A percentile compares a stretch with the other conserved stretches of the same genome.
phyloP scores from a whole-genome alignment of 2,113 vertebrate species.

The Poecile atricapillus region DNA sequence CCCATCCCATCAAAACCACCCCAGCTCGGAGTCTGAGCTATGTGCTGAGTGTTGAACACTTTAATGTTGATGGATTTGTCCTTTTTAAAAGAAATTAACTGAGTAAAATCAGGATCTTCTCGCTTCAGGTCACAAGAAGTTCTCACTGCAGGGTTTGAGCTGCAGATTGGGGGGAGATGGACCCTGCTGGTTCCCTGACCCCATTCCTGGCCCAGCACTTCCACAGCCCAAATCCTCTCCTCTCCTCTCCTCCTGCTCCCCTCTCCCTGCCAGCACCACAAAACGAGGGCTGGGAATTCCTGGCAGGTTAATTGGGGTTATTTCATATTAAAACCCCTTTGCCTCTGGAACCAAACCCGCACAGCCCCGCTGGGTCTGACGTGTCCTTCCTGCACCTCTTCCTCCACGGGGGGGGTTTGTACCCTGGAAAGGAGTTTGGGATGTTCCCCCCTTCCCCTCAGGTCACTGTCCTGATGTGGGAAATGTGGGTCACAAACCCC shows the following conservation, averaged over 20 bases:
- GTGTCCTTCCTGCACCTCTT: background rate
- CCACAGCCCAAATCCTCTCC: background rate
- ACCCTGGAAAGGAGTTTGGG: background rate
- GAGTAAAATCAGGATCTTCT: background rate
- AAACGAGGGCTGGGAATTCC: background rate
- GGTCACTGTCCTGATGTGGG: fast-evolving
- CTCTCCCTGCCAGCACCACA: background rate
- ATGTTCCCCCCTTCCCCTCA: background rate
- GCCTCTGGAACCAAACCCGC: background rate
- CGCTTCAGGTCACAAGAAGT: background rate
- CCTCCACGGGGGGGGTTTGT: fast-evolving
- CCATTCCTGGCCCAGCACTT: background rate
- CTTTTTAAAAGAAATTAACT: background rate
- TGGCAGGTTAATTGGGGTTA: constrained; percentile 41
- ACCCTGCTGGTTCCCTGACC: background rate
- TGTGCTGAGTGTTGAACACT: fast-evolving
- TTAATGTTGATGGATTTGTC: fast-evolving
- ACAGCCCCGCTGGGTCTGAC: fast-evolving
- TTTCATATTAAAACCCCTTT: background rate
- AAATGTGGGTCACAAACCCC: background rate
- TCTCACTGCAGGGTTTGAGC: background rate
- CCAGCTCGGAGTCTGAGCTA: background rate
- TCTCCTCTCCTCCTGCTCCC: background rate
- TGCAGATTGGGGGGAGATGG: background rate
- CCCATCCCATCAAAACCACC: background rate